Base-by-base conservation (phyloP, 2,888 invertebrate species). In the Eledona agricola region DNA sequence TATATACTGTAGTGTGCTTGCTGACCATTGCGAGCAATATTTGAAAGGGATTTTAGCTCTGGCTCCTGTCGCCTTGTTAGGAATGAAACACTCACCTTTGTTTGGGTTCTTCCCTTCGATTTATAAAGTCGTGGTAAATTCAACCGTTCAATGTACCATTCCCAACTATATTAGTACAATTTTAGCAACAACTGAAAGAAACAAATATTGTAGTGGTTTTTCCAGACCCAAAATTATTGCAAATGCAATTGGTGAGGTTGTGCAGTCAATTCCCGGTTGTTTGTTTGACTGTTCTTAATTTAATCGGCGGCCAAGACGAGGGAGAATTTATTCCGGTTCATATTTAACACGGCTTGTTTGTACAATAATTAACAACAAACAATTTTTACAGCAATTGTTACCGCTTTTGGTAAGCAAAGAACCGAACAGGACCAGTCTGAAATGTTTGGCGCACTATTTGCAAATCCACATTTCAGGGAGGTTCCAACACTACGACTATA, bases 41-140 rank as follows among this genome's bases (percentile, higher is more conserved):
- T 76, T 90, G 19, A 79, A 80, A 59, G 81, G 82, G 0, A 84
- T 85, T 47, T 83, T 85, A 58, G 81, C 85, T 13, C 72, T 88
- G 26, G 26, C 38, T 1, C 38, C 38, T 1, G 16, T 25, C 1
- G 20, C 12, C 6, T 19, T 22, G 9, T 7, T n/a, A 1, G 1
- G 3, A 22, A 9, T 22, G n/a, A 22, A 22, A 1, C 1, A 22
- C n/a, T 22, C 5, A 22, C 3, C 3, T 19, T 19, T 25, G 9
- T 25, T 25, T n/a, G n/a, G n/a, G n/a, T n/a, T n/a, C n/a, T n/a
- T n/a, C n/a, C n/a, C n/a, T n/a, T n/a, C n/a, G n/a, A n/a, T n/a
- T n/a, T n/a, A n/a, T n/a, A n/a, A n/a, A n/a, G n/a, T n/a, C n/a
- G n/a, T n/a, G n/a, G n/a, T n/a, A n/a, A n/a, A n/a, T n/a, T n/a